A percentile compares a stretch with the other conserved stretches of the same genome.
phyloP scores from a whole-genome alignment of 2,888 invertebrate genomes.

The Zaprionus lineosus region DNA sequence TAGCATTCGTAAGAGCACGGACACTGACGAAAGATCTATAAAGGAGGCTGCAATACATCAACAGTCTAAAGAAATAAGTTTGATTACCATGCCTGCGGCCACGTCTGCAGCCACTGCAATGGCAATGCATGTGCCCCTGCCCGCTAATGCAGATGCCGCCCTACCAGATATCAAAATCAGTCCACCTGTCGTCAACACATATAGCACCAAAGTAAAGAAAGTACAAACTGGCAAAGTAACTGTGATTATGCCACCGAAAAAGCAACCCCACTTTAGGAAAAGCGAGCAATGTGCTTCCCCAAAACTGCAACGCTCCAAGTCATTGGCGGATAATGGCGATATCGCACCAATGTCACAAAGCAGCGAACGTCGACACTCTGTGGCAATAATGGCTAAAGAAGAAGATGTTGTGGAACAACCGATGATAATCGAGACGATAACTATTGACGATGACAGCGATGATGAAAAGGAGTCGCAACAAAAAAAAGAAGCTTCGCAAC shows the following conservation, averaged over 20 bases:
- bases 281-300: neutral
- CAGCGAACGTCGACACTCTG: conserved; percentile 57
- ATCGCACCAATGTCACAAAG: conserved; percentile 6
- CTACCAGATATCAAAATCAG: conserved; percentile 26
- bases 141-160: neutral
- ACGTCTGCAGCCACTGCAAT: neutral
- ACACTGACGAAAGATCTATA: neutral
- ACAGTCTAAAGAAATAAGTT: neutral
- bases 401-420: conserved; percentile 54
- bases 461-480: conserved; percentile 21
- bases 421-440: conserved; percentile 62
- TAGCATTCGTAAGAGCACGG: neutral
- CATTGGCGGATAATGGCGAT: conserved; percentile 34
- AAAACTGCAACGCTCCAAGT: conserved; percentile 62
- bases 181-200: conserved; percentile 3
- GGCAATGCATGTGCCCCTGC: conserved; percentile 1
- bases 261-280: neutral
- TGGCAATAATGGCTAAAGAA: conserved; percentile 66
- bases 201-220: conserved; percentile 38
- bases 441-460: conserved; percentile 62
- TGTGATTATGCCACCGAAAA: neutral
- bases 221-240: neutral
- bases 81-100: neutral
- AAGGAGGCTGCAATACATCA: neutral
- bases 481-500: conserved; percentile 7